A percentile compares a stretch with the other conserved stretches of the same genome.
Evolutionary conservation across 2,888 invertebrate species (phyloP).

Genomic region (Prosopocoilus inquinatus): DNA sequence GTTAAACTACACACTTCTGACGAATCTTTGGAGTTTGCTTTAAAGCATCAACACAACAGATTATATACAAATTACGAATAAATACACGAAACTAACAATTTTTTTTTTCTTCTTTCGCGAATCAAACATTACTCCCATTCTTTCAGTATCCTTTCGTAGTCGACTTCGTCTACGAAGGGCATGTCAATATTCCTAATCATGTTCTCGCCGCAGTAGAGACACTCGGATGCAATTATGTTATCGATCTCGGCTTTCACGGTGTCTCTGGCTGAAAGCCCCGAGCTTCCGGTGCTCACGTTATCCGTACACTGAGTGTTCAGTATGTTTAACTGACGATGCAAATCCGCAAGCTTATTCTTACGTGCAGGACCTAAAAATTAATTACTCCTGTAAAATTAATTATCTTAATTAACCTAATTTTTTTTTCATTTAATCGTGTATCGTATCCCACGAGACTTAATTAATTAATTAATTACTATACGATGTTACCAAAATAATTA

Average conservation of each 20-base stretch:
- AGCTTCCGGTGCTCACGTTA: conserved; percentile 53
- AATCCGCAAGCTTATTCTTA: conserved; percentile 61
- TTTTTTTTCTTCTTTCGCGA: no score
- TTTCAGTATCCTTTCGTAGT: conserved; percentile 78
- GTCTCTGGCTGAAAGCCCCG: conserved; percentile 59
- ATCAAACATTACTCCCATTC: conserved; percentile 71
- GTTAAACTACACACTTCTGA: no score
- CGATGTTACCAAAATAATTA: no score
- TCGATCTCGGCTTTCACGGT: conserved; percentile 80
- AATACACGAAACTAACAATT: no score
- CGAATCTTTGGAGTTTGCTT: no score
- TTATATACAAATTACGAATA: no score
- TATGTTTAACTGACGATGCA: conserved; percentile 63
- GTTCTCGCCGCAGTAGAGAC: conserved; percentile 88
- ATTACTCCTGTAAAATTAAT: no score
- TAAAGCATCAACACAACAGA: no score
- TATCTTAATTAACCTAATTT: no score
- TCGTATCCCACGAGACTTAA: no score
- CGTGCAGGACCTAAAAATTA: conserved; percentile 54
- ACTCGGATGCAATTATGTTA: conserved; percentile 86
- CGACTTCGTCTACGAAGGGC: conserved; percentile 81
- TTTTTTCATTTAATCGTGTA: no score
- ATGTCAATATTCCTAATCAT: conserved; percentile 90
- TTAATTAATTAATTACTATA: no score
- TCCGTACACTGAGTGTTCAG: conserved; percentile 56